Percentiles rank a stretch among this genome's conserved stretches.
These are phyloP conservation scores for Shargacucullia verbasci DNA, from an alignment of 2,888 invertebrate genomes.

Conservation along the genomic window DNA sequence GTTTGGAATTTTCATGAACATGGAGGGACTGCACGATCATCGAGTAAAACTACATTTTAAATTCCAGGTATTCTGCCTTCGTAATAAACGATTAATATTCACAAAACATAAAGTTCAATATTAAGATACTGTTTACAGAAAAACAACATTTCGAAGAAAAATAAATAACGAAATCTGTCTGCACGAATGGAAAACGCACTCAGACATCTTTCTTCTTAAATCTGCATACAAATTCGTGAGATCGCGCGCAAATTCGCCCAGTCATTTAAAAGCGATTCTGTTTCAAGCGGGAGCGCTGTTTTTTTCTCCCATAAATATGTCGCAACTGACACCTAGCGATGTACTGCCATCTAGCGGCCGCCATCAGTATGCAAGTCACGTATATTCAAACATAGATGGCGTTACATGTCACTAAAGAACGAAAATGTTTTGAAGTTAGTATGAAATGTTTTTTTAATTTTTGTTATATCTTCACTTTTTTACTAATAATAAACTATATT, in stretches of 20 bases:
- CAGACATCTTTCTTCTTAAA: constrained; percentile 83
- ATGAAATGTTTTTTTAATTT: constrained; percentile 25
- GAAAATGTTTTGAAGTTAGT: constrained; percentile 23
- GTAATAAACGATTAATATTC: constrained; percentile 20
- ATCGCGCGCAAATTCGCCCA: constrained; percentile 85
- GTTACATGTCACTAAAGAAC: constrained; percentile 58
- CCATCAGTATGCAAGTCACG: constrained; percentile 62
- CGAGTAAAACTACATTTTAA: too few species aligned
- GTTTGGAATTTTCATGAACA: too few species aligned
- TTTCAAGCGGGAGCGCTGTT: constrained; percentile 80
- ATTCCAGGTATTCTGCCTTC: too few species aligned
- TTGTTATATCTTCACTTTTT: not conserved
- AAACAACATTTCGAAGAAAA: constrained; percentile 66
- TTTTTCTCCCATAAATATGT: constrained; percentile 83
- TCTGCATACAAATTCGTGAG: constrained; percentile 86
- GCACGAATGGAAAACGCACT: constrained; percentile 81
- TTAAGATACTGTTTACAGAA: constrained; percentile 32
- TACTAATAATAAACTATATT: not conserved
- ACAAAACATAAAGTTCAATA: constrained; percentile 40
- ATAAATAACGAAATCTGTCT: constrained; percentile 78
- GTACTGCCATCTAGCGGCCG: constrained; percentile 70
- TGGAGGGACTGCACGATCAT: too few species aligned
- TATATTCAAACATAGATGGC: constrained; percentile 72
- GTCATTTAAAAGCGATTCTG: constrained; percentile 87
- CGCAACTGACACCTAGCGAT: constrained; percentile 71